These are phyloP conservation scores for Camptogramma bilineatum DNA, from an alignment of 2,888 invertebrate species.

Conservation along the genomic window DNA sequence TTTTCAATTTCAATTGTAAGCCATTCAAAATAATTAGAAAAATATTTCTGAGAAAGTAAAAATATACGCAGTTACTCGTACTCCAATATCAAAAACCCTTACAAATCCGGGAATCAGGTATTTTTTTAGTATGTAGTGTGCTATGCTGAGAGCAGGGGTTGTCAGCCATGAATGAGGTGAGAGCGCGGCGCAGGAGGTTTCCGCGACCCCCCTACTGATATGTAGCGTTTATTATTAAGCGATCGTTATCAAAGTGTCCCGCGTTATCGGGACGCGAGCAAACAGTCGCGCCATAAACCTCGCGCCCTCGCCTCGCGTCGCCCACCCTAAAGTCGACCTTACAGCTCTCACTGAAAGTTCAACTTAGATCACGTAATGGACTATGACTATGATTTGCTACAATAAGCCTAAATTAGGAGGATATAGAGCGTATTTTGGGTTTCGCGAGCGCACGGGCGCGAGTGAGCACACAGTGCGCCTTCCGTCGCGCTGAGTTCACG, in stretches of 20 bases:
- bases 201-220: constrained; percentile 14
- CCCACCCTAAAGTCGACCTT: constrained; percentile 15
- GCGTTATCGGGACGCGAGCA: constrained; percentile 43
- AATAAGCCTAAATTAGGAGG: constrained; percentile 8
- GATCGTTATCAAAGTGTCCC: constrained; percentile 29
- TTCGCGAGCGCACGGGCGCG: constrained; percentile 20
- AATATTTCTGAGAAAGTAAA: too few species aligned
- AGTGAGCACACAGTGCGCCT: constrained; percentile 34
- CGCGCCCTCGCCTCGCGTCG: neutral
- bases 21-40: too few species aligned
- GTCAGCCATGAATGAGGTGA: neutral
- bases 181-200: neutral
- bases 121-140: too few species aligned
- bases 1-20: too few species aligned
- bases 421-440: constrained; percentile 18
- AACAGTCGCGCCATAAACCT: constrained; percentile 41
- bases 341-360: constrained; percentile 4
- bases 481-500: constrained; percentile 29
- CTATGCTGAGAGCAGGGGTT: neutral
- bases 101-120: too few species aligned
- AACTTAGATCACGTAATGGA: neutral
- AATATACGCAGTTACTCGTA: too few species aligned
- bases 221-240: constrained; percentile 17
- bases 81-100: too few species aligned
- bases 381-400: constrained; percentile 6